These are phyloP conservation scores for Oscheius onirici DNA, from an alignment of 2,888 invertebrate species.

Conservation along the genomic window DNA sequence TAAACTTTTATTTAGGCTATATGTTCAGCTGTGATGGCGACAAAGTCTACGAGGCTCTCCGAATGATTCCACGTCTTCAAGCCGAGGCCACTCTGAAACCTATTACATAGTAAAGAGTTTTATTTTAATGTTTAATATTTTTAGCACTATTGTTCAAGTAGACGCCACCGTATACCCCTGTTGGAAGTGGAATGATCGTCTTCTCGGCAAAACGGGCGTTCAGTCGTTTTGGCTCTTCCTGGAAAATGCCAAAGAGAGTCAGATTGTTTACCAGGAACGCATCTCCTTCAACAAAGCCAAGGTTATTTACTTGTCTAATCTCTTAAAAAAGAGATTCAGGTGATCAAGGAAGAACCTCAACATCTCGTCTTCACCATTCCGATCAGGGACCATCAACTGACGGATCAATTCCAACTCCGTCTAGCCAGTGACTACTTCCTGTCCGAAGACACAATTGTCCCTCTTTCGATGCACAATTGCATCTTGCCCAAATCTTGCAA, in stretches of 20 bases:
- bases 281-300: conserved; percentile 85
- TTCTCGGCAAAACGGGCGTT: conserved; percentile 83
- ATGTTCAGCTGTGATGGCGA: conserved; percentile 66
- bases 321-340: conserved; percentile 74
- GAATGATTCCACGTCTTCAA: conserved; percentile 85
- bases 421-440: conserved; percentile 79
- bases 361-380: conserved; percentile 94
- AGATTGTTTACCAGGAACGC: conserved; percentile 94
- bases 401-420: conserved; percentile 83
- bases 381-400: conserved; percentile 84
- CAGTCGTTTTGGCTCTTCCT: conserved; percentile 98
- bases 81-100: conserved; percentile 89
- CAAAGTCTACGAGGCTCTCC: conserved; percentile 80
- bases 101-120: conserved; percentile 80
- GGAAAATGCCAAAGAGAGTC: conserved; percentile 91
- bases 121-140: not conserved
- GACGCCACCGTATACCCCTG: conserved; percentile 76
- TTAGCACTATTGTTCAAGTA: conserved; percentile 72
- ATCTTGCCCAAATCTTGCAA: conserved; percentile 90
- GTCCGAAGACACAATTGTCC: conserved; percentile 74
- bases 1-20: conserved; percentile 40
- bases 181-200: conserved; percentile 73
- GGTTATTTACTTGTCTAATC: conserved; percentile 73
- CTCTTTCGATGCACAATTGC: conserved; percentile 82
- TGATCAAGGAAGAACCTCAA: conserved; percentile 81